phyloP scores from a whole-genome alignment of 2,797 vertebrate species.

The Toxotes lorentzi region DNA sequence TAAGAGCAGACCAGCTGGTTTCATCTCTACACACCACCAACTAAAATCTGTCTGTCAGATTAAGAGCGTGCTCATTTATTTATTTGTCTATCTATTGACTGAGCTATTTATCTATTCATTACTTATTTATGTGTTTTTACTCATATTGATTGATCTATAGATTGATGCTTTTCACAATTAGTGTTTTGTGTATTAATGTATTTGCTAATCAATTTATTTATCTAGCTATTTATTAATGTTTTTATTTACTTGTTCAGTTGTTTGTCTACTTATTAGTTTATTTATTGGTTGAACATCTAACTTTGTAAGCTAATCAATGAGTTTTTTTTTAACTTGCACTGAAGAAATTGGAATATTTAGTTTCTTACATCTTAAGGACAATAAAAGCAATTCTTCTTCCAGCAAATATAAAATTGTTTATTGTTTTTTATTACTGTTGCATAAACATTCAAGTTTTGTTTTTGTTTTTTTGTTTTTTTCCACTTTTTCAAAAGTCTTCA shows the following conservation, averaged over 20 bases:
- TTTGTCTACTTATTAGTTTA: background rate
- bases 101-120: background rate
- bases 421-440: constrained; percentile 26
- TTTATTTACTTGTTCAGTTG: background rate
- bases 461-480: no score
- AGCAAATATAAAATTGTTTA: constrained; percentile 15
- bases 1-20: constrained; percentile 39
- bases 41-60: background rate
- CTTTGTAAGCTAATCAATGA: background rate
- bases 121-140: background rate
- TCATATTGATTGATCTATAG: background rate
- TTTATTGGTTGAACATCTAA: background rate
- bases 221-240: background rate
- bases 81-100: constrained; percentile 10
- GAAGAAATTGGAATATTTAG: background rate
- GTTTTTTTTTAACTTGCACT: background rate
- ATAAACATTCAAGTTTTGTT: background rate
- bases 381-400: constrained; percentile 22
- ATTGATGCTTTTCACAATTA: background rate
- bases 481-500: no score
- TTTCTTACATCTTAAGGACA: background rate
- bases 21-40: background rate
- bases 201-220: background rate
- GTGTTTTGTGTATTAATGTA: background rate
- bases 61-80: background rate